These are phyloP conservation scores for Cirrhinus mrigala DNA, from an alignment of 2,797 vertebrate genomes.

Conservation along the genomic window DNA sequence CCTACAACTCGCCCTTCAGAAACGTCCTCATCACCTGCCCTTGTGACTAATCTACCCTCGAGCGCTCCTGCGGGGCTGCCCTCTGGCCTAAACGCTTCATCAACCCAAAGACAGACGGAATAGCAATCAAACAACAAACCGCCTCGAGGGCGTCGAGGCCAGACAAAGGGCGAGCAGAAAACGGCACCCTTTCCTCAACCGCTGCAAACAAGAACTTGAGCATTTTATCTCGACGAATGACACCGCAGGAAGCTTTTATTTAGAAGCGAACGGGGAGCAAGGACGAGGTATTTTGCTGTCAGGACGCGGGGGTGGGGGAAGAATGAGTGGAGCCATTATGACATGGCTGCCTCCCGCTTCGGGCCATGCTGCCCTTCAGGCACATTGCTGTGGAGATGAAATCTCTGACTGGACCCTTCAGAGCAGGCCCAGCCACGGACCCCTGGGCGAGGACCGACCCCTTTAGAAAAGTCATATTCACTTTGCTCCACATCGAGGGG, in stretches of 20 bases:
- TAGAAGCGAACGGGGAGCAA: constrained; percentile 29
- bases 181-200: constrained; percentile 40
- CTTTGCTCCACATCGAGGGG: constrained; percentile 76
- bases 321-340: constrained; percentile 81
- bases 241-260: constrained; percentile 34
- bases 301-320: constrained; percentile 74
- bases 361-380: constrained; percentile 79
- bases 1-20: constrained; percentile 63
- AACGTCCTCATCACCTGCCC: constrained; percentile 64
- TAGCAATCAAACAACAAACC: constrained; percentile 60
- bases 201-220: constrained; percentile 13
- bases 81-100: constrained; percentile 55
- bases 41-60: constrained; percentile 60
- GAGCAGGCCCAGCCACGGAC: constrained; percentile 85
- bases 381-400: constrained; percentile 86
- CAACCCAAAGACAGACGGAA: constrained; percentile 60
- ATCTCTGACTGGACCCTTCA: constrained; percentile 89
- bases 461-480: constrained; percentile 91
- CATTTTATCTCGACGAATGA: constrained; percentile 26
- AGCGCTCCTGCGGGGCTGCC: constrained; percentile 47
- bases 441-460: constrained; percentile 88
- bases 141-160: constrained; percentile 43
- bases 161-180: constrained; percentile 57
- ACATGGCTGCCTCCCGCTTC: constrained; percentile 74
- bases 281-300: constrained; percentile 46